Evolutionary conservation across 2,113 vertebrate genomes (phyloP), one percentile per base, ranked within the genome.

Genomic region (Phodopus roborovskii): DNA sequence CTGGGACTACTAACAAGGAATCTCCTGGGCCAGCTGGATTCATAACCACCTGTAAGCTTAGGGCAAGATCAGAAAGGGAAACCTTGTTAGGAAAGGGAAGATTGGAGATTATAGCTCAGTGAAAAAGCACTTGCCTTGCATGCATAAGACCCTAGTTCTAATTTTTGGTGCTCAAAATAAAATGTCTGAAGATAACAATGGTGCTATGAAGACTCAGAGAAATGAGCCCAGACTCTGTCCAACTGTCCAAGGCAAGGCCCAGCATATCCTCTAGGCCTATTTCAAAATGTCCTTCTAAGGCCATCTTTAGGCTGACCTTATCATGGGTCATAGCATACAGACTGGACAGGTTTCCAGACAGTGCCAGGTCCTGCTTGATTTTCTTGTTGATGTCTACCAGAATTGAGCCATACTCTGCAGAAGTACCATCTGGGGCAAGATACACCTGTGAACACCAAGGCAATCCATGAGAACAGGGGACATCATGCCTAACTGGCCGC

Each of bases 281-380:
- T 28, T 10, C 45, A 3, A 11, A 66, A 3, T 4, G 4, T 39
- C 13, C n/a, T 11, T 42, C 6, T 6, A 3, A 30, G 36, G 24
- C 48, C 5, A 62, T 3, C 24, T 33, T 73, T 0, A 0, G 96
- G 56, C 93, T 75, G 98, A 99, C 99, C 99, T 99, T 99, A 94
- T 99, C 99, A 97, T 99, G 98, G 1, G 99, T 99, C 99, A 99
- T 99, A 97, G 99, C 98, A 0, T 99, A 99, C 15, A 99, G 95
- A 95, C 99, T 98, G 73, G 99, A 97, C 91, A 97, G 98, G 50
- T 96, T 95, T 68, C 96, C 96, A 28, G 99, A 99, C 70, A 99
- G 98, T 78, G 99, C 98, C 75, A 99, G 98, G 95, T 99, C 99
- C 96, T 98, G 99, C 98, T 99, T 99, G 97, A 99, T 98, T 0